Evolutionary conservation across 2,888 invertebrate species (phyloP), one percentile per base, ranked within the genome.

Genomic region (Autographa pulchrina): DNA sequence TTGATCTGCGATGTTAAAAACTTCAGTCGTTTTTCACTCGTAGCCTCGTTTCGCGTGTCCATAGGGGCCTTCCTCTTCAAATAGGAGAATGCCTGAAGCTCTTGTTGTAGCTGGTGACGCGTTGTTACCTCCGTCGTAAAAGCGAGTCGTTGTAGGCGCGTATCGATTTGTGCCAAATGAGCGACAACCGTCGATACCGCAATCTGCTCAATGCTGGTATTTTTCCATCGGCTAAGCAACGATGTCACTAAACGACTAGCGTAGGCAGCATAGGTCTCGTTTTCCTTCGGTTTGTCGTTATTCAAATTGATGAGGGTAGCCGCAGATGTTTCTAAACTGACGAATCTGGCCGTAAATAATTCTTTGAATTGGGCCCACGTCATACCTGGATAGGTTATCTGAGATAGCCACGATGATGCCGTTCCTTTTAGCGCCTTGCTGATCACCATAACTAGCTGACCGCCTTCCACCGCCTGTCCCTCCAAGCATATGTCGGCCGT

Each of bases 331-430:
- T 77, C 71, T 2, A 13, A 4, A 14, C 32, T 16, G 5, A 61
- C 68, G 56, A 67, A 79, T 35, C 76, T 31, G 18, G 68, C 25
- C 2, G 58, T 68, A 60, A 78, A 81, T 2, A 77, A 58, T 20
- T 69, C 70, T 20, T 78, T 77, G 16, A 81, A 78, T 13, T 77
- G 52, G 0, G 11, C n/a, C 78, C 81, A 81, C 4, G 72, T 75
- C 43, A 81, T 81, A 6, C 77, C 78, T 8, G 64, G 65, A 41
- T 75, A 78, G 4, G 75, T 20, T 16, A 78, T 48, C 20, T 74
- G 74, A 2, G 81, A 67, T 41, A 81, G 66, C 77, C 81, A 78
- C 9, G 75, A 43, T 16, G 77, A 75, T 9, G 78, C 81, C 18
- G 41, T 11, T 6, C 62, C 43, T 2, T 43, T 43, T 14, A 43